Conservation (phyloP, 1,140 invertebrate genomes). For the Arion vulgaris region DNA sequence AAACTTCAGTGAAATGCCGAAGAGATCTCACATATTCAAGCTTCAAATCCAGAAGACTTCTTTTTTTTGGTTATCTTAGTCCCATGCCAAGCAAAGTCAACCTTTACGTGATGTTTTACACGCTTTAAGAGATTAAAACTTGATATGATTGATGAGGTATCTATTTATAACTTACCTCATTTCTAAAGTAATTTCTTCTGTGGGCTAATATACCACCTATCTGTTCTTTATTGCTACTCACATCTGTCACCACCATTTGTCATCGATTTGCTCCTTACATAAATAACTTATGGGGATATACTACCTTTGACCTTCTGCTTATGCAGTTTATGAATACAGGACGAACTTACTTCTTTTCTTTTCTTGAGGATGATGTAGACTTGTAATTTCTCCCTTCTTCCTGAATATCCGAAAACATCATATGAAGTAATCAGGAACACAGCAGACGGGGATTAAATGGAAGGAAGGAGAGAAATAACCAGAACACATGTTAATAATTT, state of each 20-base stretch:
- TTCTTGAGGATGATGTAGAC: conserved; percentile 37
- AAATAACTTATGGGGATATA: too few species aligned
- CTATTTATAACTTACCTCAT: not conserved
- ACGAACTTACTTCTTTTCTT: conserved; percentile 40
- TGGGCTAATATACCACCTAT: not conserved
- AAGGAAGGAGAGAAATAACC: conserved; percentile 24
- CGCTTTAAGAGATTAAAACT: not conserved
- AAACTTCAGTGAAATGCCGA: conserved; percentile 31
- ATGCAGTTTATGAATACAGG: not conserved
- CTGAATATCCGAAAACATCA: conserved; percentile 44
- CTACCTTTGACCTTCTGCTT: not conserved
- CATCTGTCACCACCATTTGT: too few species aligned
- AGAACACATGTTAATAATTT: conserved; percentile 28
- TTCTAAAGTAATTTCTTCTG: not conserved
- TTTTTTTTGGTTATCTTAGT: not conserved
- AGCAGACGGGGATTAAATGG: conserved; percentile 17
- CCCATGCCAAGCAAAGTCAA: not conserved
- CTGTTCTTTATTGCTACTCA: not conserved
- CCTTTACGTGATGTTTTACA: not conserved
- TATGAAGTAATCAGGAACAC: conserved; percentile 42
- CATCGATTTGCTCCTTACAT: too few species aligned
- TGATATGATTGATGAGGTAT: not conserved
- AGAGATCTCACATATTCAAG: conserved; percentile 11
- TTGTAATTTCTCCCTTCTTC: conserved; percentile 36
- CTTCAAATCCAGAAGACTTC: not conserved